A percentile compares a stretch with the other conserved stretches of the same genome.
Evolutionary conservation across 2,113 vertebrate species (phyloP).

Genomic region (Poeciliopsis retropinna): DNA sequence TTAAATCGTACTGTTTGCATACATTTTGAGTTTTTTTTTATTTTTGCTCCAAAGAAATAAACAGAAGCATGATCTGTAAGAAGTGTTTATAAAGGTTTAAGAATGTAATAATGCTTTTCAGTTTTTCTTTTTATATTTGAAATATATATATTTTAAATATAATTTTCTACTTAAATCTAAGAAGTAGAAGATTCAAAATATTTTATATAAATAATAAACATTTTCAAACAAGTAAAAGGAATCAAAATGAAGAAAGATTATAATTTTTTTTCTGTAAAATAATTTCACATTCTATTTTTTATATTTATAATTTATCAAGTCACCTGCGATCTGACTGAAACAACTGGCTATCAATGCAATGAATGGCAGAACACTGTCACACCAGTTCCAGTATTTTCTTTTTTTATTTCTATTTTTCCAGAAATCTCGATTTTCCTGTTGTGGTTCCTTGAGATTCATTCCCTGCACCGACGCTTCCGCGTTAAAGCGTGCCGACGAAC

Average conservation of each 20-base stretch:
- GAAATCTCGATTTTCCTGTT: slow-evolving; percentile 1
- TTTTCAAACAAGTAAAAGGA: no score
- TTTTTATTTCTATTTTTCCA: background rate
- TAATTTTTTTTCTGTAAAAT: no score
- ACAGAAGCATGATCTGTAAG: background rate
- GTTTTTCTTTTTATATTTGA: background rate
- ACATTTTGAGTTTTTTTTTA: background rate
- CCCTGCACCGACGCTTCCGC: slow-evolving; percentile 3
- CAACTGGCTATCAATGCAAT: background rate
- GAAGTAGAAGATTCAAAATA: no score
- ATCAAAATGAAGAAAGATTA: no score
- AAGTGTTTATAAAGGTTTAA: background rate
- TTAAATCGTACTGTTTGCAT: background rate
- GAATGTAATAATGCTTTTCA: background rate
- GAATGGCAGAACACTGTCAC: background rate
- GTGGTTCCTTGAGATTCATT: background rate
- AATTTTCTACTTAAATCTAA: background rate
- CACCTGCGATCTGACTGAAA: background rate
- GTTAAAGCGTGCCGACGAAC: slow-evolving; percentile 53
- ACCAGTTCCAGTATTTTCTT: background rate
- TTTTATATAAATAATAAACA: no score
- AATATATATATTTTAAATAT: background rate
- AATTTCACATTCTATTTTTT: background rate
- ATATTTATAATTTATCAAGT: background rate
- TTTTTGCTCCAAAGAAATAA: background rate